Base-by-base conservation (phyloP, 2,113 vertebrate species). In the Sinocyclocheilus rhinocerous region DNA sequence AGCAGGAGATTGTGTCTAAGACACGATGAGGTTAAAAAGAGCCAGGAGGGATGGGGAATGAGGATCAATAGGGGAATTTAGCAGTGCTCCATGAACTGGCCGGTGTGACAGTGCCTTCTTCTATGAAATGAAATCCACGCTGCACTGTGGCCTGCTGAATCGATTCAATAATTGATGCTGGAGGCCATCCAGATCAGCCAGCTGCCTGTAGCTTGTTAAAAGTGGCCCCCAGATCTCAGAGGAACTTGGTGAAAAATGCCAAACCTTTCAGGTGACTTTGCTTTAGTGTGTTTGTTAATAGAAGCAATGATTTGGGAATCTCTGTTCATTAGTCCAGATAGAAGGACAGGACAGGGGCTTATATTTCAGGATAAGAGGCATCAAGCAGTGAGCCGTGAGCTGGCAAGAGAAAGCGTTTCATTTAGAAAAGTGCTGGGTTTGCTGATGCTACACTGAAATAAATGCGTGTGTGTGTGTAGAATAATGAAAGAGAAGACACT, bases 371-470 rank as follows among this genome's bases (percentile, higher is more conserved):
- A 69, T 42, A 42, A 36, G n/a, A 42, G 11, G 11, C 20, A 72
- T 89, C 4, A 26, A 65, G 29, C 39, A 0, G 42, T 78, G 4
- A 65, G 29, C 33, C 0, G 42, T 78, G 4, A 94, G 91, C 90
- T 93, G 93, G 92, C 92, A 87, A 50, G 33, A 83, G 63, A 72
- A 3, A 67, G 65, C 16, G 8, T 85, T 91, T 93, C 85, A 94
- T 93, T 91, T 92, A 45, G 79, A 80, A 77, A 72, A 93, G 90
- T 93, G 88, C 78, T 79, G 57, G 87, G 70, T 85, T 69, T 70
- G 81, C 86, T 83, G 81, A 83, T 89, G 92, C 90, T 92, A 92
- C 90, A 45, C 65, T 26, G 81, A 87, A 86, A 83, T 86, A 15
- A 26, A 57, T 45, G 22, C 33, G 15, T 26, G 48, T 85, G 76